These are phyloP conservation scores for Balaeniceps rex DNA, from an alignment of 2,113 vertebrate genomes.

Conservation along the genomic window DNA sequence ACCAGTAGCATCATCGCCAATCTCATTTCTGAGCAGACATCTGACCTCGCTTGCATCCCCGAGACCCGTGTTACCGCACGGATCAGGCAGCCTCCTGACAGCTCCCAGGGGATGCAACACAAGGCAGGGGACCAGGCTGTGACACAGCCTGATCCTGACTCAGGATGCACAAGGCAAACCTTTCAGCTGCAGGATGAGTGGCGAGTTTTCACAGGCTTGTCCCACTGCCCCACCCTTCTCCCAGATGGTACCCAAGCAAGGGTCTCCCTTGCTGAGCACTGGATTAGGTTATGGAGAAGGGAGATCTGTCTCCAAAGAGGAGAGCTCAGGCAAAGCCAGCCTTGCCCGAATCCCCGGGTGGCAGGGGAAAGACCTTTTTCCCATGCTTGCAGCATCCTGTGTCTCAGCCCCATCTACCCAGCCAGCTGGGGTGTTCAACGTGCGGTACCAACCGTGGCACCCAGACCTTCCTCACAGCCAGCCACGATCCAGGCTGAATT, in stretches of 20 bases:
- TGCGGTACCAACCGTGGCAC: neutral
- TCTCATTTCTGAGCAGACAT: slow-evolving; percentile 59
- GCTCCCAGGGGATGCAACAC: neutral
- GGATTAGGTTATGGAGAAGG: neutral
- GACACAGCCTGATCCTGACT: neutral
- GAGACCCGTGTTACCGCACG: neutral
- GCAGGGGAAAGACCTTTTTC: neutral
- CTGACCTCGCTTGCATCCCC: slow-evolving; percentile 17
- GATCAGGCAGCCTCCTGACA: slow-evolving; percentile 23
- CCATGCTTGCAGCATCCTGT: neutral
- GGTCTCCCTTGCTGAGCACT: neutral
- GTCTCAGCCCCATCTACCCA: neutral
- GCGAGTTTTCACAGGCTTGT: neutral
- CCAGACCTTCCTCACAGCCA: neutral
- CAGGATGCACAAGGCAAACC: neutral
- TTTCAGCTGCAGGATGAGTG: neutral
- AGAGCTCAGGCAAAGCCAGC: neutral
- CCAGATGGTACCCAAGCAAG: neutral
- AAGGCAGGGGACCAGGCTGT: neutral
- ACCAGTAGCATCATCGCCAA: slow-evolving; percentile 41
- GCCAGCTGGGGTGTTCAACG: neutral
- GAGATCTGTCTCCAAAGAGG: neutral
- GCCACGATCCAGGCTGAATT: neutral
- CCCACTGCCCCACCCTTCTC: neutral
- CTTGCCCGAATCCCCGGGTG: neutral